These are phyloP conservation scores for Babyrousa celebensis DNA, from an alignment of 2,797 vertebrate genomes.

Conservation along the genomic window DNA sequence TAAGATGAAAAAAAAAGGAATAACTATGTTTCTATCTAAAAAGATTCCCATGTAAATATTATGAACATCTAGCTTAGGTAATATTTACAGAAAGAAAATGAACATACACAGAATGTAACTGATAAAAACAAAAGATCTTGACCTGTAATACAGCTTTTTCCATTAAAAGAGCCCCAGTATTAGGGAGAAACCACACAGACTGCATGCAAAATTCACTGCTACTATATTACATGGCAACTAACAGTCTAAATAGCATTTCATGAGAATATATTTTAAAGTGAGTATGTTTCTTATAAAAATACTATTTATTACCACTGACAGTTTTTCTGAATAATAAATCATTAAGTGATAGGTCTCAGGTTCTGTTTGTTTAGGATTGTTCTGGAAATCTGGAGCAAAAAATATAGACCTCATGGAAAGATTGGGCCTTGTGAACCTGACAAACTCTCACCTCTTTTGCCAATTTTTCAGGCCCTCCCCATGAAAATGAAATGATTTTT, in stretches of 20 bases:
- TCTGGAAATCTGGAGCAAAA: neutral
- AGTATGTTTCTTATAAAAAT: neutral
- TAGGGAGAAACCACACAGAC: neutral
- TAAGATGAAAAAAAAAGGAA: neutral
- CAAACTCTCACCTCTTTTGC: neutral
- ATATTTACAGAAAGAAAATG: constrained; percentile 42
- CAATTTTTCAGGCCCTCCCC: neutral
- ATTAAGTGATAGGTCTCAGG: neutral
- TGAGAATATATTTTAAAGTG: neutral
- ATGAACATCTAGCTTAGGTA: neutral
- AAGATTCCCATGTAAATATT: neutral
- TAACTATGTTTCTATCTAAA: neutral
- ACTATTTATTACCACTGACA: neutral
- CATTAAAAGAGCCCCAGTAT: neutral
- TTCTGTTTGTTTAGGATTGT: neutral
- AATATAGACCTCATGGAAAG: neutral
- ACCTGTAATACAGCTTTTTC: neutral
- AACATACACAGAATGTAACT: neutral
- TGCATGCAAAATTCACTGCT: neutral
- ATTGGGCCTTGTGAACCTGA: neutral
- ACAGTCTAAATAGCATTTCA: neutral
- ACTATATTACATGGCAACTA: neutral
- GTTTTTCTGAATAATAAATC: neutral
- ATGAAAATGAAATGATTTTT: constrained; percentile 35
- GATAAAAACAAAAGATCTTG: neutral